Percentiles rank a stretch among this genome's conserved stretches.
phyloP scores from a whole-genome alignment of 1,140 invertebrate species.

The Dendrolimus punctatus region DNA sequence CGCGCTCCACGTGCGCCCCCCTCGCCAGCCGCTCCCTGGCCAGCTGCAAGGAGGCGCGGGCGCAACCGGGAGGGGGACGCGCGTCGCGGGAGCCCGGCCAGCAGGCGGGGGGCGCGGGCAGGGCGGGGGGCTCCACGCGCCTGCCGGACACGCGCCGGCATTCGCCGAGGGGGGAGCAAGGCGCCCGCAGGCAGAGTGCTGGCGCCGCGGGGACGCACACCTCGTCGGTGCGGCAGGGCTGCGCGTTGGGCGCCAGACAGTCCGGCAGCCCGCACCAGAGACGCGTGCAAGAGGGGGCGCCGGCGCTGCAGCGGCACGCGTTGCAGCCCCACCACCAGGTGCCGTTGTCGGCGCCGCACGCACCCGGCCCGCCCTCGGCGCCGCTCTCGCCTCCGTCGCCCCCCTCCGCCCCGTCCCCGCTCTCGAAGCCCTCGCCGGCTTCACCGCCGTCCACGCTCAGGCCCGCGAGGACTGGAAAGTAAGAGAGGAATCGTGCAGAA shows the following conservation, averaged over 20 bases:
- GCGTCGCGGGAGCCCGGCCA: slow-evolving; percentile 82
- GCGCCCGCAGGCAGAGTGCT: slow-evolving; percentile 83
- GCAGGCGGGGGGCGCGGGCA: slow-evolving; percentile 83
- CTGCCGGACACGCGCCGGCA: slow-evolving; percentile 83
- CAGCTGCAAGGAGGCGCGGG: slow-evolving; percentile 83
- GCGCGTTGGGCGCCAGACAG: slow-evolving; percentile 75
- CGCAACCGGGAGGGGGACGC: slow-evolving; percentile 79
- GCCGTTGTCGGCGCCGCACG: slow-evolving; percentile 61
- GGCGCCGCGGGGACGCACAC: slow-evolving; percentile 84
- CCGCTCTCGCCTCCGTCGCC: slow-evolving; percentile 79
- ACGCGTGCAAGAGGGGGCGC: slow-evolving; percentile 84
- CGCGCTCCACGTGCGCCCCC: slow-evolving; percentile 84
- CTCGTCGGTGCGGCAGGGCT: slow-evolving; percentile 73
- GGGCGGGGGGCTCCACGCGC: slow-evolving; percentile 81
- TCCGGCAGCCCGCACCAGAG: slow-evolving; percentile 90
- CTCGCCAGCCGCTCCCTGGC: slow-evolving; percentile 77
- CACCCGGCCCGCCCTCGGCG: slow-evolving; percentile 23
- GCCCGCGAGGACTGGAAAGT: slow-evolving; percentile 40
- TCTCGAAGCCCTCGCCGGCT: slow-evolving; percentile 82
- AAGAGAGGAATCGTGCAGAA: background rate
- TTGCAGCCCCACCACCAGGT: slow-evolving; percentile 85
- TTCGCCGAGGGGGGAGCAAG: slow-evolving; percentile 86
- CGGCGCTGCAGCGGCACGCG: slow-evolving; percentile 83
- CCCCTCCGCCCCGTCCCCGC: slow-evolving; percentile 82
- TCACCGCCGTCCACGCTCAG: slow-evolving; percentile 81